These are phyloP conservation scores for Cybosia mesomella DNA, from an alignment of 2,888 invertebrate species.

Conservation along the genomic window DNA sequence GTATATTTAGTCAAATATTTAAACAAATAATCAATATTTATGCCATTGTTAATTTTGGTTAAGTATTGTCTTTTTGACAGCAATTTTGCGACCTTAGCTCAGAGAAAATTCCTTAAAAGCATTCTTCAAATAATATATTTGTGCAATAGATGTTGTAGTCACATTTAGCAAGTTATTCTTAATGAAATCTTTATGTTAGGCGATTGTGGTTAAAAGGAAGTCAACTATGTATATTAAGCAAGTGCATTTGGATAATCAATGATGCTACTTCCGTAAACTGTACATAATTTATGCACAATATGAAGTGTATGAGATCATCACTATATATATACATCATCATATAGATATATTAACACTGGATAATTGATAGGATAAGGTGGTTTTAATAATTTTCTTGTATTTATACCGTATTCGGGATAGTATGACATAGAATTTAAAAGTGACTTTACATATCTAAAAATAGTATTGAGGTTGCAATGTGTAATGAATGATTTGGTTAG, in stretches of 20 bases:
- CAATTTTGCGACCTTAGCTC: slow-evolving; percentile 26
- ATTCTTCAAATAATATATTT: slow-evolving; percentile 45
- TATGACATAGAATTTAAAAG: slow-evolving; percentile 8
- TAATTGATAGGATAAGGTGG: slow-evolving; percentile 54
- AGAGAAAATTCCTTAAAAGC: slow-evolving; percentile 44
- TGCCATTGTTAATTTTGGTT: too few relatives aligned
- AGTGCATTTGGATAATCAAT: slow-evolving; percentile 26
- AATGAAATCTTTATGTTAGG: slow-evolving; percentile 24
- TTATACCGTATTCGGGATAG: slow-evolving; percentile 14
- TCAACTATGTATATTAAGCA: slow-evolving; percentile 19
- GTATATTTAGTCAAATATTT: neutral
- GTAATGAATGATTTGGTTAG: neutral
- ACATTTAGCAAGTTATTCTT: slow-evolving; percentile 39
- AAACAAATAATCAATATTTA: neutral
- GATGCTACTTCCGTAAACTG: slow-evolving; percentile 41
- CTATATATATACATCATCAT: too few relatives aligned
- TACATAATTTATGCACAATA: slow-evolving; percentile 47
- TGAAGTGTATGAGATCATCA: slow-evolving; percentile 27
- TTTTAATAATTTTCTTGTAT: slow-evolving; percentile 58
- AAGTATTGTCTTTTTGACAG: neutral
- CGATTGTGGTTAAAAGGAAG: slow-evolving; percentile 33
- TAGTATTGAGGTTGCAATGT: neutral
- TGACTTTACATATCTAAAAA: neutral
- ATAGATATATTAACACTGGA: slow-evolving; percentile 43
- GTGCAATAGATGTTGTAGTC: slow-evolving; percentile 45